phyloP scores from a whole-genome alignment of 1,140 invertebrate genomes.

The Trinorchestia longiramus region DNA sequence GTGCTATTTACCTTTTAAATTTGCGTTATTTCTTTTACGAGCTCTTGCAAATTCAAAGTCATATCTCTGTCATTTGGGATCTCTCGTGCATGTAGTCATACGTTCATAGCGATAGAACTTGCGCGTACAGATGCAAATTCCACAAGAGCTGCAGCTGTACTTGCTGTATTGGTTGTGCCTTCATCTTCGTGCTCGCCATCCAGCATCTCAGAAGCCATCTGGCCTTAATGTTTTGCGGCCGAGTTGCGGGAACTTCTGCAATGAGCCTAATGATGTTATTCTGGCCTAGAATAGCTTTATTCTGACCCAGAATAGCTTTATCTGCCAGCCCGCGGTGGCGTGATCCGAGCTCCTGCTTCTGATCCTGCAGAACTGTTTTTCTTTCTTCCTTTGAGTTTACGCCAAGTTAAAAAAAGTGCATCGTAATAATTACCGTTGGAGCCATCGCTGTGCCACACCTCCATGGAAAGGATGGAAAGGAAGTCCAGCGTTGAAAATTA shows the following conservation, averaged over 20 bases:
- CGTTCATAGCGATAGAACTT: not conserved
- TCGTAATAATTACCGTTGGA: not conserved
- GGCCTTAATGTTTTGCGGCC: slow-evolving; percentile 35
- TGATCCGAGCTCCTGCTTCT: not conserved
- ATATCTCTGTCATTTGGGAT: not conserved
- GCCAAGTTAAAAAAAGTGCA: not conserved
- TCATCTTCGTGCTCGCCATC: not conserved
- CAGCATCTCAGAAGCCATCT: slow-evolving; percentile 23
- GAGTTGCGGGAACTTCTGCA: slow-evolving; percentile 33
- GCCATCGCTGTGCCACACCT: not conserved
- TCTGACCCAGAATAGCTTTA: slow-evolving; percentile 26
- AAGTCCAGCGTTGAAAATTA: not conserved
- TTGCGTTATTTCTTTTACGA: not conserved
- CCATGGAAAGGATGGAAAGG: not conserved
- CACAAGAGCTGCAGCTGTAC: not conserved
- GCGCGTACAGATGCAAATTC: not conserved
- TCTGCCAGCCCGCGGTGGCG: not conserved
- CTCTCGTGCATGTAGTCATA: not conserved
- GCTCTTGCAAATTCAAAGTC: not conserved
- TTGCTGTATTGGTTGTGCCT: not conserved
- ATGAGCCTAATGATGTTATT: slow-evolving; percentile 39
- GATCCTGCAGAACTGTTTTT: not conserved
- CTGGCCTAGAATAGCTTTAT: slow-evolving; percentile 25
- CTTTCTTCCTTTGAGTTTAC: not conserved
- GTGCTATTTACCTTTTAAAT: not conserved